phyloP scores from a whole-genome alignment of 1,140 invertebrate species.

The Radopholus similis region DNA sequence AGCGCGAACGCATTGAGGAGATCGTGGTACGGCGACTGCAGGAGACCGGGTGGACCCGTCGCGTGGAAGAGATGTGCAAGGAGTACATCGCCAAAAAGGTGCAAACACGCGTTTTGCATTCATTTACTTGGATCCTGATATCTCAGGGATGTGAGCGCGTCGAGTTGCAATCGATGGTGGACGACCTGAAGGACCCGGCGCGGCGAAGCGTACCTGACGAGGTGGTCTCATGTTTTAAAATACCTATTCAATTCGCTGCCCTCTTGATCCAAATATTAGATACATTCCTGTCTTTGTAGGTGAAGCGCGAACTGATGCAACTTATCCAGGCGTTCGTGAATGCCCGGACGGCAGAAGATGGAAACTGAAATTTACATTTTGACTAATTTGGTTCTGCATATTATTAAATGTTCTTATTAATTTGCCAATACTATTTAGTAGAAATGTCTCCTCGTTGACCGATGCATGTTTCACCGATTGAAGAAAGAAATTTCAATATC shows the following conservation, averaged over 20 bases:
- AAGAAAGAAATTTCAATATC: neutral
- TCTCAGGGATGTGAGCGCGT: constrained; percentile 18
- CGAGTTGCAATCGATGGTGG: constrained; percentile 15
- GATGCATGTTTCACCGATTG: neutral
- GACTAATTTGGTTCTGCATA: neutral
- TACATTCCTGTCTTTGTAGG: neutral
- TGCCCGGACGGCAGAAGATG: neutral
- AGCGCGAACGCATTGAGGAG: constrained; percentile 1
- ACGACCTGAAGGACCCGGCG: constrained; percentile 11
- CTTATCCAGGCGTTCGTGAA: constrained; percentile 19
- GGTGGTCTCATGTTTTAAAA: too few relatives aligned
- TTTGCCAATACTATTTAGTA: neutral
- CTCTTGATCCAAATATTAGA: neutral
- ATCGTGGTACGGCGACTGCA: constrained; percentile 12
- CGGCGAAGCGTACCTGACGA: constrained; percentile 5
- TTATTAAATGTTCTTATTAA: neutral
- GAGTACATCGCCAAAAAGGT: constrained; percentile 20
- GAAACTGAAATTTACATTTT: neutral
- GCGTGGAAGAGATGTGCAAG: constrained; percentile 9
- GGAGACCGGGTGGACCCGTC: constrained; percentile 4
- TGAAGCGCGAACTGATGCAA: constrained; percentile 11
- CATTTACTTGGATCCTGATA: neutral
- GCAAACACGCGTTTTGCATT: neutral
- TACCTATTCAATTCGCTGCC: too few relatives aligned
- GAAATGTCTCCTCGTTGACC: neutral